Evolutionary conservation across 2,797 vertebrate genomes (phyloP).

Genomic region (Corythornis leucogaster): DNA sequence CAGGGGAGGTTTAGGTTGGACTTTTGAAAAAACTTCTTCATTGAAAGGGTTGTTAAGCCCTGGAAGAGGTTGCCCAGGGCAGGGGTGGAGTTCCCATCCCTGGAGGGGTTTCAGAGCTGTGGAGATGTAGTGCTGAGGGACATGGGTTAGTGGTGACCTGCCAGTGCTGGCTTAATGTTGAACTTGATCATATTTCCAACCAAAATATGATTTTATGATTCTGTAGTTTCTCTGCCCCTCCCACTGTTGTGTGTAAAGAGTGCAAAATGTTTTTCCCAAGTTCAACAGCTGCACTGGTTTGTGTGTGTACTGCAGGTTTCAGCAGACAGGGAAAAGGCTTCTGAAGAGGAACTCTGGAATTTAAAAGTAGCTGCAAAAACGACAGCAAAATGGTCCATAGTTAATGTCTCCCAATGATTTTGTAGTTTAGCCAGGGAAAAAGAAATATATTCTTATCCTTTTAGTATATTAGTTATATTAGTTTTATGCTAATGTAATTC

Average conservation of each 20-base stretch:
- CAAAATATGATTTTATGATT: not conserved
- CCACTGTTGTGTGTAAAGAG: not conserved
- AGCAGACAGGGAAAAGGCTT: not conserved
- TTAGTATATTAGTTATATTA: not conserved
- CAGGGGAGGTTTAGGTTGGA: too few species aligned
- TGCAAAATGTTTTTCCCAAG: not conserved
- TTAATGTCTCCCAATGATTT: not conserved
- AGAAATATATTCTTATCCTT: not conserved
- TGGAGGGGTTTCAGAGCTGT: too few species aligned
- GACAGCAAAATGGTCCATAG: not conserved
- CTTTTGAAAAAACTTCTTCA: too few species aligned
- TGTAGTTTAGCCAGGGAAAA: slow-evolving; percentile 5
- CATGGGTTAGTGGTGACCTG: too few species aligned
- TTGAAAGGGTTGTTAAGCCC: too few species aligned
- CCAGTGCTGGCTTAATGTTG: too few species aligned
- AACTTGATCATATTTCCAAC: too few species aligned
- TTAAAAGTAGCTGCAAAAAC: slow-evolving; percentile 21
- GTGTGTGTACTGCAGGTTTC: not conserved
- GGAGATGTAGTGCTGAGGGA: too few species aligned
- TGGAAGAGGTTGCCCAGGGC: too few species aligned
- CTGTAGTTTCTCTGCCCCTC: not conserved
- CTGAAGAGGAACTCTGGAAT: slow-evolving; percentile 4
- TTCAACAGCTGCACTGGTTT: not conserved
- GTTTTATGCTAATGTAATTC: not conserved
- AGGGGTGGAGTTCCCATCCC: too few species aligned